Evolutionary conservation across 2,113 vertebrate genomes (phyloP), one percentile per base, ranked within the genome.

Genomic region (Telmatochromis sp.): DNA sequence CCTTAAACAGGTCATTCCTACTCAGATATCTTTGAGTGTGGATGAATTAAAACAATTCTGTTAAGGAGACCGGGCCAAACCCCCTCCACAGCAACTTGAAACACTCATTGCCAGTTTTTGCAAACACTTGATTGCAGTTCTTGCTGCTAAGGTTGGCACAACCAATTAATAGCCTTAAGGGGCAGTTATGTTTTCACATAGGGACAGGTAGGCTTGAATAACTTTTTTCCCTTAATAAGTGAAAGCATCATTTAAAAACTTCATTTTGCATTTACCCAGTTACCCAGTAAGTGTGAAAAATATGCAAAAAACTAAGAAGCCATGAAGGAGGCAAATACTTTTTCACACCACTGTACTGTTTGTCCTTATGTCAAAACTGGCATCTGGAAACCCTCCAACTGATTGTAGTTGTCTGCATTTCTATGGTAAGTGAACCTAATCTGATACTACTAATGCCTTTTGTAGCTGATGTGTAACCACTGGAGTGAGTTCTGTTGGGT

Each of bases 401-500:
- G 21, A 53, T 51, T 37, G 11, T 47, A 9, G 8, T 37, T 83
- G 53, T 82, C 28, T 7, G 49, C 23, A 82, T 75, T 53, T 86
- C 37, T 35, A 12, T 70, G 33, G 35, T 8, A 51, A 40, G 37
- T 2, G 35, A 23, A 35, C n/a, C 10, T 12, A 47, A 9, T 23
- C 78, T 81, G 51, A 10, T 54, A 14, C 78, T 31, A 78, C 68
- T 0, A 9, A 60, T 57, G 55, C 13, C 54, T 90, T 86, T 87
- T 87, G 85, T 51, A 89, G 55, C 68, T 82, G 75, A 87, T 68
- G 79, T 85, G 47, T 53, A 80, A 86, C 91, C 80, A 87, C 55
- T 83, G 45, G 5, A 21, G 47, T 5, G 9, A 28, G 60, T 89
- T 78, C 58, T 53, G 55, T 53, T 81, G 58, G 37, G 55, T 80